Evolutionary conservation across 2,888 invertebrate genomes (phyloP).

Genomic region (Homarus gammarus): DNA sequence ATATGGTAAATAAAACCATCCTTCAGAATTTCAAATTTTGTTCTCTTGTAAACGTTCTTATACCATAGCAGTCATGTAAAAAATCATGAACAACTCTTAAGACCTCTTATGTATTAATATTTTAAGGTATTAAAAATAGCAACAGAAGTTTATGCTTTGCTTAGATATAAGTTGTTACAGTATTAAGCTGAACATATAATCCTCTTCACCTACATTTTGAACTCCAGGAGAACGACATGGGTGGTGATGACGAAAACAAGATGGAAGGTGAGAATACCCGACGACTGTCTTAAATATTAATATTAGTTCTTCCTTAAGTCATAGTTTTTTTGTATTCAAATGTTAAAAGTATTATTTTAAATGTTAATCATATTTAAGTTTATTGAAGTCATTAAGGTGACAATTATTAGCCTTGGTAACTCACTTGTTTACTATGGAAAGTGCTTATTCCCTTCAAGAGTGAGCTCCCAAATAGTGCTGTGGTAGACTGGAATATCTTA

Average conservation of each 20-base stretch:
- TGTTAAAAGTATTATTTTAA: background rate
- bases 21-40: too few species aligned
- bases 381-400: background rate
- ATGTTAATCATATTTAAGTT: background rate
- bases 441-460: background rate
- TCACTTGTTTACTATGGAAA: background rate
- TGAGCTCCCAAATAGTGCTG: background rate
- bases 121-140: too few species aligned
- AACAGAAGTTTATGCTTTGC: too few species aligned
- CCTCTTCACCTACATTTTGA: slow-evolving; percentile 30
- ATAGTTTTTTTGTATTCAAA: background rate
- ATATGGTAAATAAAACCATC: too few species aligned
- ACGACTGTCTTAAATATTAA: slow-evolving; percentile 29
- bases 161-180: too few species aligned
- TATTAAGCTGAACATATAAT: background rate
- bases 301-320: background rate
- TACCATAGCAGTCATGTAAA: too few species aligned
- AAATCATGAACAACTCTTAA: too few species aligned
- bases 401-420: background rate
- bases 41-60: too few species aligned
- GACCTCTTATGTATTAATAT: too few species aligned
- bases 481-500: background rate
- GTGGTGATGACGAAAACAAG: slow-evolving; percentile 50
- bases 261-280: slow-evolving; percentile 55
- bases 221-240: slow-evolving; percentile 49